These are phyloP conservation scores for Eunapius fragilis DNA, from an alignment of 37 sponge, comb jelly and placozoan genomes.

Conservation along the genomic window DNA sequence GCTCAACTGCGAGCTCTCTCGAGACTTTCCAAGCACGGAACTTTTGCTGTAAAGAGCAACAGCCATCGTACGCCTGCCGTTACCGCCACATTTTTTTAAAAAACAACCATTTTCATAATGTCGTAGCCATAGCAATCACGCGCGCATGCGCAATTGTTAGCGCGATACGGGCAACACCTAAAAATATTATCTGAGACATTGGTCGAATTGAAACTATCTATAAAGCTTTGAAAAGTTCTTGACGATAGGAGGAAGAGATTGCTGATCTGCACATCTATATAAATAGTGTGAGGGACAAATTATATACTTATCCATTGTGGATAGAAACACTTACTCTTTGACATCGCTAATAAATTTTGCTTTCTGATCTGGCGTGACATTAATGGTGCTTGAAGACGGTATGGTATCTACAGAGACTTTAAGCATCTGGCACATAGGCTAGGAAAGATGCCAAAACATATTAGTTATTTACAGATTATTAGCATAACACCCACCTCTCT, in stretches of 20 bases:
- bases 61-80: background rate
- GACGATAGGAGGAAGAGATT: slow-evolving; percentile 19
- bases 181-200: background rate
- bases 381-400: background rate
- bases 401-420: background rate
- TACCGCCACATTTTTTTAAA: background rate
- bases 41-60: background rate
- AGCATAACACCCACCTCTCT: slow-evolving; percentile 37
- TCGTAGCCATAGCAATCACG: background rate
- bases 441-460: background rate
- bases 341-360: slow-evolving; percentile 1
- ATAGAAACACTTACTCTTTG: slow-evolving; percentile 15
- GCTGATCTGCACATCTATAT: slow-evolving; percentile 20
- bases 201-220: slow-evolving; percentile 16
- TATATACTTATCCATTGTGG: background rate
- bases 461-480: background rate
- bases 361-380: slow-evolving; percentile 1
- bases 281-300: background rate
- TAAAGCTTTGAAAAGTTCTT: slow-evolving; percentile 44
- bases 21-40: background rate
- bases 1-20: slow-evolving; percentile 4
- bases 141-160: background rate
- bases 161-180: background rate
- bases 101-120: background rate
- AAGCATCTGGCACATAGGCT: background rate